phyloP scores from a whole-genome alignment of 2,888 invertebrate genomes.

The Dryococelus australis region DNA sequence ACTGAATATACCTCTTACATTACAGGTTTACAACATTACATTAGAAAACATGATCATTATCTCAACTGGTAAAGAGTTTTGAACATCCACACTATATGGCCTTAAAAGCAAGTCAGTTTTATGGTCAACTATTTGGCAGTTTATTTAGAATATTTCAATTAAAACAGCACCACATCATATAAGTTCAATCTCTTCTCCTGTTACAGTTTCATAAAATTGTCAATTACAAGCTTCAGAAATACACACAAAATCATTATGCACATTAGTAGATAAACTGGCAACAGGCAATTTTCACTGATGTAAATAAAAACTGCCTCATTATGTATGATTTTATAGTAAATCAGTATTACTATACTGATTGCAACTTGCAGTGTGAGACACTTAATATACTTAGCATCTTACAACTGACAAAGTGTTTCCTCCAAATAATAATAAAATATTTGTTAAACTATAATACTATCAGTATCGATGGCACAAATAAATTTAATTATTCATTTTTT shows the following conservation, averaged over 20 bases:
- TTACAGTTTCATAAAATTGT: background rate
- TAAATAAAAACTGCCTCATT: too few relatives aligned
- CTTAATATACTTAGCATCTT: too few relatives aligned
- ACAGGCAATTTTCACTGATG: too few relatives aligned
- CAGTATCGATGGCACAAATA: too few relatives aligned
- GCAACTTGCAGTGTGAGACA: too few relatives aligned
- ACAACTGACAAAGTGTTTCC: too few relatives aligned
- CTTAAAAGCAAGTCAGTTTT: background rate
- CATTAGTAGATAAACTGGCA: too few relatives aligned
- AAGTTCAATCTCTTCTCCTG: background rate
- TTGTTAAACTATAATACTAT: too few relatives aligned
- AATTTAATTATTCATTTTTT: too few relatives aligned
- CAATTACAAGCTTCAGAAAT: background rate
- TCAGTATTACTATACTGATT: too few relatives aligned
- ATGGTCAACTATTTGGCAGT: background rate
- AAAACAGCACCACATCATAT: background rate
- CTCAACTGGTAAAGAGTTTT: background rate
- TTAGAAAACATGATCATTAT: background rate
- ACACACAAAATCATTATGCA: background rate
- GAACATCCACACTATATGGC: background rate
- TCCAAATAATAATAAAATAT: too few relatives aligned
- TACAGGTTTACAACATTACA: background rate
- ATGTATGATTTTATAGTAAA: too few relatives aligned
- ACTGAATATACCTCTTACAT: background rate
- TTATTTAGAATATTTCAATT: slow-evolving; percentile 1